These are phyloP conservation scores for Trachelus tabidus DNA, from an alignment of 2,888 invertebrate species.

Conservation along the genomic window DNA sequence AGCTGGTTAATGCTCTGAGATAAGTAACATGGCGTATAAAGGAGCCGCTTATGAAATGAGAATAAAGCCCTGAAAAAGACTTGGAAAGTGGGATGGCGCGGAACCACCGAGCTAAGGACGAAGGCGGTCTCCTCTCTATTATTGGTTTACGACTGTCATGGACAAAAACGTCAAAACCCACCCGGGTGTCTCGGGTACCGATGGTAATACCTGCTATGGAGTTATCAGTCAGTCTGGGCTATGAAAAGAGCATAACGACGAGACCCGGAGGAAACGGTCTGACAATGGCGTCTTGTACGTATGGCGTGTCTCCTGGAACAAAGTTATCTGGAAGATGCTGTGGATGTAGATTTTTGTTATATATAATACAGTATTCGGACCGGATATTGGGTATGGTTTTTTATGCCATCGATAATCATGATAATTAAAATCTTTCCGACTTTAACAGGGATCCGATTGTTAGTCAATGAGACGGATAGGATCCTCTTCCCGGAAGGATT, in stretches of 20 bases:
- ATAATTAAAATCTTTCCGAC: not conserved
- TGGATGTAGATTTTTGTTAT: constrained; percentile 8
- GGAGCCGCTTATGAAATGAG: constrained; percentile 15
- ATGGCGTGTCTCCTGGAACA: constrained; percentile 12
- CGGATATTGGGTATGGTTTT: not conserved
- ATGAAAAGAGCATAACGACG: not conserved
- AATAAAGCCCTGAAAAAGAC: constrained; percentile 15
- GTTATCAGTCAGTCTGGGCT: not conserved
- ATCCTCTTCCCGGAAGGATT: not conserved
- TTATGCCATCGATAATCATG: not conserved
- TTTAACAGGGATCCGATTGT: not conserved
- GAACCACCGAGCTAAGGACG: constrained; percentile 13
- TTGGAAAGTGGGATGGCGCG: constrained; percentile 17
- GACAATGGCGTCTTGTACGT: constrained; percentile 8
- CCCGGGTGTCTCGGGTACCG: constrained; percentile 6
- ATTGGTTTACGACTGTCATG: constrained; percentile 37
- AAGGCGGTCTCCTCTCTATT: constrained; percentile 22
- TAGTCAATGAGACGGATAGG: not conserved
- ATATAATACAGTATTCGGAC: not conserved
- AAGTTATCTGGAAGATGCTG: constrained; percentile 8
- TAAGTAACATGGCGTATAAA: constrained; percentile 4
- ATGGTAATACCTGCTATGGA: not conserved
- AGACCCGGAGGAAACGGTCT: constrained; percentile 5
- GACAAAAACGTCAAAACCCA: constrained; percentile 19
- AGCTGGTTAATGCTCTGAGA: constrained; percentile 2